Conservation (phyloP, 2,113 vertebrate species). For the Petrocephalus zakoni region DNA sequence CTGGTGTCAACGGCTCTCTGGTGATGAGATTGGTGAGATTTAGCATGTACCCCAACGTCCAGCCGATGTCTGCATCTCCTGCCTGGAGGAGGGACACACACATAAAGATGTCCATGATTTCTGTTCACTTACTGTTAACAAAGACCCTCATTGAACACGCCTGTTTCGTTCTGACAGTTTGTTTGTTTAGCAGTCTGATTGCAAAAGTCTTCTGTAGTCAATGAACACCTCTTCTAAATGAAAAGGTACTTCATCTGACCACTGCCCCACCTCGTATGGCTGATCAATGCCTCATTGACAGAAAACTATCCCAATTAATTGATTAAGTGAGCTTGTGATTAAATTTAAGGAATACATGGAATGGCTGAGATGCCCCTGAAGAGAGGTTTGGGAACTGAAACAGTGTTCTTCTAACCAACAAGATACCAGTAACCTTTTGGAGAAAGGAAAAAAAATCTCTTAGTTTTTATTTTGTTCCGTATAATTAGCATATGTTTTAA, state of each 20-base stretch:
- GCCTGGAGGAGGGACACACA: slow-evolving; percentile 35
- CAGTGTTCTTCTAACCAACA: background rate
- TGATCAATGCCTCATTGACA: background rate
- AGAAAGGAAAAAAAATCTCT: background rate
- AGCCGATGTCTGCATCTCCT: slow-evolving; percentile 44
- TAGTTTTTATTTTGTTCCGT: background rate
- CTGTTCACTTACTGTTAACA: background rate
- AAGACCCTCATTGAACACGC: background rate
- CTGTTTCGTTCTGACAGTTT: background rate
- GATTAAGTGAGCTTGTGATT: background rate
- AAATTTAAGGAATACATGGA: background rate
- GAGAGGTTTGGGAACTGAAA: background rate
- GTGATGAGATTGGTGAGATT: slow-evolving; percentile 49
- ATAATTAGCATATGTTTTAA: background rate
- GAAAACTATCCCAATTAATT: background rate
- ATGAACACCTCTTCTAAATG: background rate
- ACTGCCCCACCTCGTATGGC: background rate
- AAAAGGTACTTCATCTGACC: background rate
- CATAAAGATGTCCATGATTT: background rate
- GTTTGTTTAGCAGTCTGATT: background rate
- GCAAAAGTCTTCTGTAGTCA: background rate
- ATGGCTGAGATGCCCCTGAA: background rate
- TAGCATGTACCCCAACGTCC: slow-evolving; percentile 54
- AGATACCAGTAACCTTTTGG: background rate
- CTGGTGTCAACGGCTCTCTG: slow-evolving; percentile 14